Conservation (phyloP, 1,140 invertebrate genomes). For the Parapsyche elsis region DNA sequence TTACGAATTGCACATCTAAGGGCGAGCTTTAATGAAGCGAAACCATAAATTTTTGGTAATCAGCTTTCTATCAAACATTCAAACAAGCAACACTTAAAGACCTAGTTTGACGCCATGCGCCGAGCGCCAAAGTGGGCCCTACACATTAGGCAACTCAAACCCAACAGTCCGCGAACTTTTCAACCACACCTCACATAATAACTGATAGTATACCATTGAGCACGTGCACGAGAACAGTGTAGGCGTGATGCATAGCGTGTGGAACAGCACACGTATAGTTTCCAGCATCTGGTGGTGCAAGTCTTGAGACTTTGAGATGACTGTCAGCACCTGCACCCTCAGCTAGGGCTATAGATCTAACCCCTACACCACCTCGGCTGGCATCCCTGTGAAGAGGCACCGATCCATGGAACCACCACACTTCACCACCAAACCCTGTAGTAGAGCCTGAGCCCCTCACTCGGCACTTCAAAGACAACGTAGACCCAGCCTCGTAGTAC, state of each 20-base stretch:
- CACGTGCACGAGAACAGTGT: slow-evolving; percentile 77
- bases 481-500: slow-evolving; percentile 81
- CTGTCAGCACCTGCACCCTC: slow-evolving; percentile 77
- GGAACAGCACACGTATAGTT: slow-evolving; percentile 82
- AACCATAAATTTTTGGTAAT: too few species aligned
- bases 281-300: slow-evolving; percentile 79
- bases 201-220: slow-evolving; percentile 82
- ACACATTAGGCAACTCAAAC: too few species aligned
- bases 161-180: too few species aligned
- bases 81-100: too few species aligned
- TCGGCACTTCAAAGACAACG: slow-evolving; percentile 78
- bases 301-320: slow-evolving; percentile 77
- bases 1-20: too few species aligned
- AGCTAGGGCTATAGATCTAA: slow-evolving; percentile 38
- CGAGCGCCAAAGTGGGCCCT: too few species aligned
- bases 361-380: slow-evolving; percentile 78
- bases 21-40: too few species aligned
- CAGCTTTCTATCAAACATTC: too few species aligned
- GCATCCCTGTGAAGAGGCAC: slow-evolving; percentile 78
- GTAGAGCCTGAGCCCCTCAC: slow-evolving; percentile 71
- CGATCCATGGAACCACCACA: slow-evolving; percentile 78
- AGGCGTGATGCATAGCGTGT: slow-evolving; percentile 68
- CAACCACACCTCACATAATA: too few species aligned
- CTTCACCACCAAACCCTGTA: slow-evolving; percentile 71
- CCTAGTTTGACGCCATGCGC: too few species aligned